phyloP scores from a whole-genome alignment of 37 sponge, comb jelly and placozoan species.

The Halisarca cf. caerulea region DNA sequence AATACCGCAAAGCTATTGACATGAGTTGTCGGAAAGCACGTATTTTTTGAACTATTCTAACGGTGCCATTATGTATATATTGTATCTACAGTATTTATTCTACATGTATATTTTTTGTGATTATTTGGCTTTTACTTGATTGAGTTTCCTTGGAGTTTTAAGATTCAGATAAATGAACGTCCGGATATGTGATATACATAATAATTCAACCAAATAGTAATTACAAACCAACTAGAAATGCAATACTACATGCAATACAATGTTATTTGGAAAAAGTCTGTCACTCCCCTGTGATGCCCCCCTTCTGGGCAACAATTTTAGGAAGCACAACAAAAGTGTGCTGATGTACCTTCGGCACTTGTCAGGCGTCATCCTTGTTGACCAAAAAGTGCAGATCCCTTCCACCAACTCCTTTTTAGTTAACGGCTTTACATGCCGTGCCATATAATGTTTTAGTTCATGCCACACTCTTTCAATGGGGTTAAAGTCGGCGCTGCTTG shows the following conservation, averaged over 20 bases:
- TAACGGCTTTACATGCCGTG: neutral
- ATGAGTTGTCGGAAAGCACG: neutral
- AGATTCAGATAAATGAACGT: no score
- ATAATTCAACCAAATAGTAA: neutral
- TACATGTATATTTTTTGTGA: no score
- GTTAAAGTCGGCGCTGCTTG: conserved; percentile 18
- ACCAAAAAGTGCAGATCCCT: neutral
- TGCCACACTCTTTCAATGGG: conserved; percentile 11
- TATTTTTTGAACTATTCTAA: no score
- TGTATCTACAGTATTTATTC: no score
- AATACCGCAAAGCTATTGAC: neutral
- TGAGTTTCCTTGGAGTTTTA: no score
- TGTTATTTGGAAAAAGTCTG: no score
- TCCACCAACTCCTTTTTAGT: neutral
- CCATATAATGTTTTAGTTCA: conserved; percentile 3
- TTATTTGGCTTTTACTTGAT: no score
- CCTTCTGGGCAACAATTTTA: neutral
- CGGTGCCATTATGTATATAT: no score
- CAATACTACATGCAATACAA: neutral
- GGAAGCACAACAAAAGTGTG: neutral
- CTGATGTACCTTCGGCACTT: neutral
- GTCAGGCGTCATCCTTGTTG: neutral
- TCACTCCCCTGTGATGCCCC: conserved; percentile 14
- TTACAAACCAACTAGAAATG: neutral
- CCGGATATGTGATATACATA: no score